Conservation (phyloP, 2,888 invertebrate species). For the Bibio marci region DNA sequence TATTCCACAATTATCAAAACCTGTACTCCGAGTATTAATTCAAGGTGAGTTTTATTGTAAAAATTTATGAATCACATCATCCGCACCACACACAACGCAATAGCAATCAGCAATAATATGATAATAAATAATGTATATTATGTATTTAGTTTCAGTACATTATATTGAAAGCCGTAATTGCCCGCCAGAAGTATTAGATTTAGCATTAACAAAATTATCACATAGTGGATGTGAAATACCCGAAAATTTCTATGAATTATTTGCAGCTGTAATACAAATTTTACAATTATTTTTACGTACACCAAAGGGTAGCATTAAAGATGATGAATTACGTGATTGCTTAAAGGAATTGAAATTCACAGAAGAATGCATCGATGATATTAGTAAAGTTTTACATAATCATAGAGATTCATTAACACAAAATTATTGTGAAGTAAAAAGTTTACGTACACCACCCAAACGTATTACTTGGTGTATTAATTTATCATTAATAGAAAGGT, state of each 20-base stretch:
- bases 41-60: constrained; percentile 15
- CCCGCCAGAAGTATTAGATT: constrained; percentile 25
- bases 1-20: constrained; percentile 25
- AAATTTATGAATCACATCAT: too few relatives aligned
- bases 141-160: constrained; percentile 22
- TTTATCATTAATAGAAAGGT: constrained; percentile 34
- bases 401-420: constrained; percentile 27
- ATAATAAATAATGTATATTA: too few relatives aligned
- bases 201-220: constrained; percentile 25
- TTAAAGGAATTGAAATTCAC: constrained; percentile 31
- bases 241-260: constrained; percentile 32
- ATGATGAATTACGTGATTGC: constrained; percentile 30
- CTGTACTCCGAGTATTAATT: constrained; percentile 25
- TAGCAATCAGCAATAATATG: too few relatives aligned
- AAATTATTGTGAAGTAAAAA: constrained; percentile 26
- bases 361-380: constrained; percentile 32
- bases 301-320: constrained; percentile 29
- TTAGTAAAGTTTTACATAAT: constrained; percentile 32
- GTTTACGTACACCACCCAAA: constrained; percentile 26
- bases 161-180: constrained; percentile 28
- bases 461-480: constrained; percentile 34
- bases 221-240: constrained; percentile 28
- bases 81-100: too few relatives aligned
- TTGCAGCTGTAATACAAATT: constrained; percentile 31
- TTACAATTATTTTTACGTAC: constrained; percentile 32